Evolutionary conservation across 2,888 invertebrate species (phyloP), one percentile per base, ranked within the genome.

Genomic region (Ariolimax columbianus): DNA sequence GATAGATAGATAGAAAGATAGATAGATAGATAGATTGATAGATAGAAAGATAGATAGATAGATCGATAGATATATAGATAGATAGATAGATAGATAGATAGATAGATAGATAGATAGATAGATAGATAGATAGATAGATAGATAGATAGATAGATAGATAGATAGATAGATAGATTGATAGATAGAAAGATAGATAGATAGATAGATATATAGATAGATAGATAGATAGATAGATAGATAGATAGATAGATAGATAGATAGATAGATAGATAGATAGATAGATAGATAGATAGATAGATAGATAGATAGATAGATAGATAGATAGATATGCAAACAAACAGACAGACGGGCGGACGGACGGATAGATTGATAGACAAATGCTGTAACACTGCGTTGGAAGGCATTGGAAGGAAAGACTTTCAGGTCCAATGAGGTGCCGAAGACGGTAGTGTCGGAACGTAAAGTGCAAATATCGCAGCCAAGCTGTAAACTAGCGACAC

Each of bases 181-280:
- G 59, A 59, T 14, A 59, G 59, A 59, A 4, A 59, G 59, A 59
- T 14, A 59, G 59, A 59, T 14, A 59, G 59, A 59, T 14, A 59
- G 59, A 59, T 14, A 59, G 59, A 59, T 14, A 59, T 9, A 59
- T 14, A 59, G 59, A 59, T 14, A 59, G 59, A 59, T 14, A 59
- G 59, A 59, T 14, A 59, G 59, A 59, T 47, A 47, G 47, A 47
- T 47, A 63, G 26, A 63, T 63, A 63, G 63, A 63, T 63, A 63
- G 63, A 63, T 63, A 63, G 63, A 63, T 63, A 63, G 63, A 63
- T 63, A 63, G 63, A 63, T 63, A 63, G 63, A 63, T 63, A 63
- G 63, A 63, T 63, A 63, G 63, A 63, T n/a, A 63, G 63, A 63
- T n/a, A 63, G 63, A 63, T n/a, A 63, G 63, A 63, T n/a, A 63